Conservation (phyloP, 2,888 invertebrate genomes). For the Byasa hedistus region DNA sequence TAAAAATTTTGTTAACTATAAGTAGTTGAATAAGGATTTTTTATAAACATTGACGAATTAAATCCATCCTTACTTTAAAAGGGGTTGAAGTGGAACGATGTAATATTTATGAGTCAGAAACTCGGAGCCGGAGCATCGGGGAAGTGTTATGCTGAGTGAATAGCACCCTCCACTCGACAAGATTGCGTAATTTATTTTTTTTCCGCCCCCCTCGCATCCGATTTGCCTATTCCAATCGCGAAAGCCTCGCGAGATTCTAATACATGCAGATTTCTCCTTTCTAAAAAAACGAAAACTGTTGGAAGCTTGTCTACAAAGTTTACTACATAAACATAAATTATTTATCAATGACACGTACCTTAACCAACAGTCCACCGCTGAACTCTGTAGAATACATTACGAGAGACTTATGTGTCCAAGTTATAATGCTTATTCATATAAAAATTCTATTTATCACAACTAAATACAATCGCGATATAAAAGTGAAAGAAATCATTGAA, state of each 20-base stretch:
- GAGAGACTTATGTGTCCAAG: no score
- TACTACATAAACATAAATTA: neutral
- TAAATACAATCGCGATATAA: no score
- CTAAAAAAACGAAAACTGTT: neutral
- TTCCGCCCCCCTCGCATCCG: conserved; percentile 9
- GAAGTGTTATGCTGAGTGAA: conserved; percentile 28
- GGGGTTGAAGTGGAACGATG: conserved; percentile 34
- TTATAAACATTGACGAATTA: conserved; percentile 7
- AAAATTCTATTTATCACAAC: no score
- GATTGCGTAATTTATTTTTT: conserved; percentile 32
- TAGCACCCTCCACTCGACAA: conserved; percentile 25
- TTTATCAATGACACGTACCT: no score
- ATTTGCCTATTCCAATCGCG: conserved; percentile 19
- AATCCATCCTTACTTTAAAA: conserved; percentile 32
- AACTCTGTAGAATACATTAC: no score
- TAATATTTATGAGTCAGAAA: conserved; percentile 40
- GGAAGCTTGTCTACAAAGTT: neutral
- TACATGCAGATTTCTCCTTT: conserved; percentile 6
- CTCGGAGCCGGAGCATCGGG: conserved; percentile 10
- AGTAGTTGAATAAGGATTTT: neutral
- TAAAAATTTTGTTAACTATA: neutral
- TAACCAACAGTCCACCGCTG: no score
- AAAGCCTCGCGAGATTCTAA: conserved; percentile 10
- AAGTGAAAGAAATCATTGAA: no score
- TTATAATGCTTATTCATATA: no score